A percentile compares a stretch with the other conserved stretches of the same genome.
Evolutionary conservation across 1,140 invertebrate genomes (phyloP).

Genomic region (Microplitis mediator): DNA sequence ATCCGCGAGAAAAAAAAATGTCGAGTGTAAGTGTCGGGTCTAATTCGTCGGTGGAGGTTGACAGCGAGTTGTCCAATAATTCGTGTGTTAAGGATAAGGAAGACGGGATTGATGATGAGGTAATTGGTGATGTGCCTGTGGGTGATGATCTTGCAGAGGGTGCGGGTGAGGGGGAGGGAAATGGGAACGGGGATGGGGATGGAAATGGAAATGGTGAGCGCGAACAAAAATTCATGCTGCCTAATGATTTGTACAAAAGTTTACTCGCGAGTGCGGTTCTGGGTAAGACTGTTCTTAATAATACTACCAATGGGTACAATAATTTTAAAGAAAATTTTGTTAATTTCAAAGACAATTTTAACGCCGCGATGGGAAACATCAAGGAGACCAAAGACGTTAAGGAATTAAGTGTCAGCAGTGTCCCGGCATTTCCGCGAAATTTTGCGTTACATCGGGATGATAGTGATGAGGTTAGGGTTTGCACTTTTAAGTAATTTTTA

Average conservation of each 20-base stretch:
- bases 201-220: conserved; percentile 26
- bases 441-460: conserved; percentile 56
- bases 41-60: conserved; percentile 60
- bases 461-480: conserved; percentile 55
- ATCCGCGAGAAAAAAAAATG: conserved; percentile 41
- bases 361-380: conserved; percentile 49
- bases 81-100: conserved; percentile 18
- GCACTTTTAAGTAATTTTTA: neutral
- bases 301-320: conserved; percentile 10
- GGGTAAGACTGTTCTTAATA: conserved; percentile 60
- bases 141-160: conserved; percentile 51
- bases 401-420: conserved; percentile 57
- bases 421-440: conserved; percentile 59
- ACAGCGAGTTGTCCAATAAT: conserved; percentile 58
- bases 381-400: conserved; percentile 49
- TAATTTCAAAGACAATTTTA: conserved; percentile 57
- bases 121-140: neutral
- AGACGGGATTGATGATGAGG: too few species aligned
- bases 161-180: neutral
- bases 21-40: conserved; percentile 58
- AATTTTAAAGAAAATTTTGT: conserved; percentile 59
- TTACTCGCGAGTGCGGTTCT: conserved; percentile 73
- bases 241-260: conserved; percentile 78
- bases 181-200: conserved; percentile 28
- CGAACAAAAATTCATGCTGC: conserved; percentile 68